Base-by-base conservation (phyloP, 2,888 invertebrate species). In the Euclidia mi region DNA sequence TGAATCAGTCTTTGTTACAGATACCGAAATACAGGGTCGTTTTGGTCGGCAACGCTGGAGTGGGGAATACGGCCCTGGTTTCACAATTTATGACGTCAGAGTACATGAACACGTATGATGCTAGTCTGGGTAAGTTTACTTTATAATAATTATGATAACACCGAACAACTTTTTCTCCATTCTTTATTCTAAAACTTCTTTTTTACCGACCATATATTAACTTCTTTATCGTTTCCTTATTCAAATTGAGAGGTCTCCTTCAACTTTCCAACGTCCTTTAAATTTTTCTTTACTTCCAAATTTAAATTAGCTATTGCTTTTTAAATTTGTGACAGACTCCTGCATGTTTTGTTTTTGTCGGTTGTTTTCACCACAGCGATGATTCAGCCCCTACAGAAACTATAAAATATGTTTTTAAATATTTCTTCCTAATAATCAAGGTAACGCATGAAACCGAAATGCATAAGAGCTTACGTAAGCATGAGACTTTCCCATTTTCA, bases 61-160 rank as follows among this genome's bases (percentile, higher is more conserved):
- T 98, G 11, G 98, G 99, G 1, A 99, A 98, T 91, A 97, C 98
- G 0, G 98, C 98, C 0, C 94, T 99, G 18, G 98, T 98, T 1
- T 97, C 97, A 0, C 98, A 99, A 85, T 98, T 99, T 87, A 98
- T 98, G 98, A 98, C 98, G 25, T 98, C 98, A 66, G 98, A 98
- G 82, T 98, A 98, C 84, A 98, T 98, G 97, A 98, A 98, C 90
- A 98, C 98, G 0, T 98, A 98, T 88, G 98, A 98, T 84, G 98
- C 98, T 1, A 98, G 98, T 81, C 92, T 98, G 83, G 98, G 98
- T 98, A 92, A 96, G 96, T 91, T 52, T 38, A 17, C 18, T 14
- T 3, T 18, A 42, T 34, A 38, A 44, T 11, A 43, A n/a, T 28
- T 7, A 29, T 14, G 10, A 49, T 37, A 31, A 2, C 25, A 38